Base-by-base conservation (phyloP, 2,113 vertebrate species). In the Paedocypris sp. region DNA sequence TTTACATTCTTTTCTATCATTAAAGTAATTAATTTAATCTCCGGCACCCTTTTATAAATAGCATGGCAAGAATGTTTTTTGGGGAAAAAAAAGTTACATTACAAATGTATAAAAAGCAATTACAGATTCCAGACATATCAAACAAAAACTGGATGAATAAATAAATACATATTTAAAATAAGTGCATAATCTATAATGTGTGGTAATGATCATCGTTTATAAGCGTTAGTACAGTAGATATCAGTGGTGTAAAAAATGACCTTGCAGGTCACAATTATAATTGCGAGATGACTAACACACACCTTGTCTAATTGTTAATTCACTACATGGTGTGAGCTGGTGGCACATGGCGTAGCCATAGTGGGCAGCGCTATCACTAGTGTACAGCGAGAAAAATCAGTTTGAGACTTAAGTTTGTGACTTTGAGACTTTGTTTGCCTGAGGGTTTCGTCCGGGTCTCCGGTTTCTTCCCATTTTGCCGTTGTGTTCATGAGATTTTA, bases 31-130 rank as follows among this genome's bases (percentile, higher is more conserved):
- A 64, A 57, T 70, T 67, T 77, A 52, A 72, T 69, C 56, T 69
- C 65, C 72, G 42, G 70, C 77, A 62, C 69, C 53, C 36, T 64
- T 67, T 63, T 73, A 79, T 71, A 77, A 77, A 80, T 77, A 79
- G 66, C 66, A 33, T 35, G 50, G 49, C 36, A 64, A 12, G 25
- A 46, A 39, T 43, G 33, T 7, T 38, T 41, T 52, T 47, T 35
- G 51, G 53, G 66, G 60, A 51, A 33, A 26, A 16, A 33, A 60
- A 66, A 52, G 13, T 29, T 22, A 59, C 4, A 36, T 2, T 23
- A 4, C 9, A 43, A 38, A 9, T 6, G 22, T 12, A 23, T 52
- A 52, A 52, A 25, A 9, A 52, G 8, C 7, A 10, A 18, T 18
- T 13, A 41, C 38, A 41, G 18, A 41, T 11, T 4, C 19, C 12